Conservation (phyloP, 2,888 invertebrate species). For the Pammene fasciana region DNA sequence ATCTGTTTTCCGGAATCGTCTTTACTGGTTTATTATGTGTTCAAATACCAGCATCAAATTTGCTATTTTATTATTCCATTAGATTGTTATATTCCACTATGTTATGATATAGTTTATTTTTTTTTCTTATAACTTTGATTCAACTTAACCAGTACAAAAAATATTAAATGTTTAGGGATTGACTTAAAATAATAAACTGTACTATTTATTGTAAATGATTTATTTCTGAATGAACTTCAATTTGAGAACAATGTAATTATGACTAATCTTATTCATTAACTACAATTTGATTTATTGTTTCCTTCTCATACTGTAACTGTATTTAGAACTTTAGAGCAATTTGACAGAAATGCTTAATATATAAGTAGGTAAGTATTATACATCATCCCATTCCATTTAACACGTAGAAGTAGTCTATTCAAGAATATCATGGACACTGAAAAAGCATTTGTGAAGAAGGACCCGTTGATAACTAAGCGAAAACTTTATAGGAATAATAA, state of each 20-base stretch:
- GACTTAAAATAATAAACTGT: background rate
- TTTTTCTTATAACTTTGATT: too few relatives aligned
- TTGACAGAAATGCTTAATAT: constrained; percentile 27
- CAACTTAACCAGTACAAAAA: too few relatives aligned
- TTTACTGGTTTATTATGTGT: too few relatives aligned
- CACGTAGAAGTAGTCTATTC: background rate
- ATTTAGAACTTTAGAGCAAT: constrained; percentile 25
- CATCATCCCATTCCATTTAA: constrained; percentile 22
- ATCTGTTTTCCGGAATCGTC: too few relatives aligned
- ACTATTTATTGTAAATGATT: constrained; percentile 48
- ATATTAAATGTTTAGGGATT: background rate
- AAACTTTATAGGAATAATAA: too few relatives aligned
- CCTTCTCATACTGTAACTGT: constrained; percentile 27
- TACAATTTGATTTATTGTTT: constrained; percentile 38
- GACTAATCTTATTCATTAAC: constrained; percentile 44
- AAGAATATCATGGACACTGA: background rate
- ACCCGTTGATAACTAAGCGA: too few relatives aligned
- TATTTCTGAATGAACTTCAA: constrained; percentile 65
- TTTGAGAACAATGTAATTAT: constrained; percentile 60
- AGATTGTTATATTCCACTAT: too few relatives aligned
- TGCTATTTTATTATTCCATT: too few relatives aligned
- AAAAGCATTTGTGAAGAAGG: background rate
- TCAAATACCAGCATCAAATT: too few relatives aligned
- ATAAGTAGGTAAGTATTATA: background rate
- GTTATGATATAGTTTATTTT: too few relatives aligned